Evolutionary conservation across 2,888 invertebrate species (phyloP).

Genomic region (Hipparchia sbordonii): DNA sequence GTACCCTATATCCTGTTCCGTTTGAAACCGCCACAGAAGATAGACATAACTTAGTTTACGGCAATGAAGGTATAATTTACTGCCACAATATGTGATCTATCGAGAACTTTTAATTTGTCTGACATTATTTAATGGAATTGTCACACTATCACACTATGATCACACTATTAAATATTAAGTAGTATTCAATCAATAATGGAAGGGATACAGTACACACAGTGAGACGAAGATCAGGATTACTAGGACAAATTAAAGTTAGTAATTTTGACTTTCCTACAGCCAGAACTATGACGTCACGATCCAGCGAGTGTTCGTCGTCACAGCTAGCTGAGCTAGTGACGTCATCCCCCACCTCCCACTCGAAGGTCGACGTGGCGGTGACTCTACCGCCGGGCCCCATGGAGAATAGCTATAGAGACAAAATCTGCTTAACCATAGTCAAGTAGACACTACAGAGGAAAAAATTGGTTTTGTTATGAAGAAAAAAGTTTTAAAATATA

Average conservation of each 20-base stretch:
- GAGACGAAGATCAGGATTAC: too few relatives aligned
- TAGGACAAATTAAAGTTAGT: too few relatives aligned
- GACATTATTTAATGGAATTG: too few relatives aligned
- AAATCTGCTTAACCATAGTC: conserved; percentile 74
- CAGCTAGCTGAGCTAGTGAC: conserved; percentile 69
- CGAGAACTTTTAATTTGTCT: too few relatives aligned
- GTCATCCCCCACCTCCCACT: conserved; percentile 62
- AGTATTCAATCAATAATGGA: too few relatives aligned
- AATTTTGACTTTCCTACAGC: conserved; percentile 50
- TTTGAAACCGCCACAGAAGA: too few relatives aligned
- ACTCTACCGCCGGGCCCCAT: conserved; percentile 66
- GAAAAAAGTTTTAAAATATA: background rate
- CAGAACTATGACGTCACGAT: conserved; percentile 73
- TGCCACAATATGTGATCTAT: too few relatives aligned
- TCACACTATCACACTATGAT: too few relatives aligned
- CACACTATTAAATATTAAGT: too few relatives aligned
- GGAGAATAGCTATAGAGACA: conserved; percentile 72
- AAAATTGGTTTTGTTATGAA: background rate
- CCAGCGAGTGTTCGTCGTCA: conserved; percentile 72
- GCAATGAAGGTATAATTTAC: too few relatives aligned
- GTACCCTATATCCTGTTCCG: background rate
- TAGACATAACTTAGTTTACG: too few relatives aligned
- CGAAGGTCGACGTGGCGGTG: conserved; percentile 75
- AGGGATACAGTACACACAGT: too few relatives aligned
- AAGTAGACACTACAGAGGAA: conserved; percentile 50